Evolutionary conservation across 2,888 invertebrate genomes (phyloP).

Genomic region (Neria commutata): DNA sequence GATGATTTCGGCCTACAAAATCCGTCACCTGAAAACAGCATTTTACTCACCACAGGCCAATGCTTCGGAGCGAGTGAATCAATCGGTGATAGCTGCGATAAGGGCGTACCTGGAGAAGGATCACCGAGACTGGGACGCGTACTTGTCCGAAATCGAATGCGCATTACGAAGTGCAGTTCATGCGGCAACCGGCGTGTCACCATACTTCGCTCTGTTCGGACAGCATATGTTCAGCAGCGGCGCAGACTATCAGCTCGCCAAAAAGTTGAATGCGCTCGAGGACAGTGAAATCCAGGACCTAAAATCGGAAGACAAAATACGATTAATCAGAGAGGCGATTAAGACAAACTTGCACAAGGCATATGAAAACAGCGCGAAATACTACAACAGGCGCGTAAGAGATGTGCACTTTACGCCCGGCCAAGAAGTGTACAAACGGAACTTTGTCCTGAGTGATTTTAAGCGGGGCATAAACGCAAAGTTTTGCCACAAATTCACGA

Average conservation of each 20-base stretch:
- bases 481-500: constrained; percentile 3
- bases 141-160: constrained; percentile 22
- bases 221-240: constrained; percentile 18
- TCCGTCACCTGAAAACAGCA: constrained; percentile 31
- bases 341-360: constrained; percentile 12
- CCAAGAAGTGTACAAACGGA: constrained; percentile 6
- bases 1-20: constrained; percentile 23
- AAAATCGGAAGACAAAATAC: background rate
- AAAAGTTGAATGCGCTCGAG: constrained; percentile 6
- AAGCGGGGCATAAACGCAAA: background rate
- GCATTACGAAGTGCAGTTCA: constrained; percentile 19
- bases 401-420: constrained; percentile 1
- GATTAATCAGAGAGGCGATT: background rate
- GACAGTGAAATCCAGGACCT: background rate
- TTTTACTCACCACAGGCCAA: constrained; percentile 49
- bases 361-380: constrained; percentile 8
- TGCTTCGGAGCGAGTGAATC: constrained; percentile 47
- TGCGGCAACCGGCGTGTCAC: constrained; percentile 20
- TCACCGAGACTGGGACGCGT: constrained; percentile 26
- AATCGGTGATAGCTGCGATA: constrained; percentile 43
- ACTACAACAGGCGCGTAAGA: constrained; percentile 11
- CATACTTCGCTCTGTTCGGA: constrained; percentile 21
- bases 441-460: constrained; percentile 4
- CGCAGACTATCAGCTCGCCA: constrained; percentile 6
- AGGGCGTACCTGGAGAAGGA: constrained; percentile 23